Evolutionary conservation across 2,113 vertebrate genomes (phyloP).

Genomic region (Meriones unguiculatus): DNA sequence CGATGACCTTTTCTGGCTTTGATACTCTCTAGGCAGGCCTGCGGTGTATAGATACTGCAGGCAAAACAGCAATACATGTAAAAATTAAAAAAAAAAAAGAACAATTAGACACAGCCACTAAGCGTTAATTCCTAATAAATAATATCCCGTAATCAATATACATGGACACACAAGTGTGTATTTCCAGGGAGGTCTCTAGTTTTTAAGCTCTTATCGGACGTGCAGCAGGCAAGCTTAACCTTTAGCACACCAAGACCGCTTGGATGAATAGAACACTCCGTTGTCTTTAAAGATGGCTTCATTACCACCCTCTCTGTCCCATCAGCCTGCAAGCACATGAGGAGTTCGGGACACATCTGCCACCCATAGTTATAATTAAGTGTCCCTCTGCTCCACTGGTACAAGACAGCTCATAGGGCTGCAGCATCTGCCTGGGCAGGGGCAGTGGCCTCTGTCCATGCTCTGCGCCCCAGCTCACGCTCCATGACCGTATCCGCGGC

Average conservation of each 20-base stretch:
- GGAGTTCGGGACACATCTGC: not conserved
- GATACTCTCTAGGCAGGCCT: not conserved
- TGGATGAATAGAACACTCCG: not conserved
- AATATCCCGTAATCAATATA: too few relatives aligned
- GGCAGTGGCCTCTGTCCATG: not conserved
- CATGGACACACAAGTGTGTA: rapidly evolving
- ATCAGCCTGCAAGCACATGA: not conserved
- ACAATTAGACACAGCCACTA: not conserved
- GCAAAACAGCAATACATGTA: not conserved
- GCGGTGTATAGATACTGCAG: not conserved
- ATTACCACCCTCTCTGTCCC: too few relatives aligned
- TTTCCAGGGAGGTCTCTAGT: not conserved
- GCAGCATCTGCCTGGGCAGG: not conserved
- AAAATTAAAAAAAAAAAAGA: not conserved
- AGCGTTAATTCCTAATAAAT: not conserved
- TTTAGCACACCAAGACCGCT: not conserved
- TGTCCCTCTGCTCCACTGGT: not conserved
- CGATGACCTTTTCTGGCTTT: not conserved
- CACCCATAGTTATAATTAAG: not conserved
- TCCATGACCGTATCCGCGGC: not conserved
- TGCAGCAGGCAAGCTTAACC: not conserved
- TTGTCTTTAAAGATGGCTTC: not conserved
- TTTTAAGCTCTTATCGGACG: slow-evolving; percentile 5
- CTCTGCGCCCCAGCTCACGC: not conserved
- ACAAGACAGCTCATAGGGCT: not conserved